These are phyloP conservation scores for Harlomillsia oculata DNA, from an alignment of 1,140 invertebrate species.

Conservation along the genomic window DNA sequence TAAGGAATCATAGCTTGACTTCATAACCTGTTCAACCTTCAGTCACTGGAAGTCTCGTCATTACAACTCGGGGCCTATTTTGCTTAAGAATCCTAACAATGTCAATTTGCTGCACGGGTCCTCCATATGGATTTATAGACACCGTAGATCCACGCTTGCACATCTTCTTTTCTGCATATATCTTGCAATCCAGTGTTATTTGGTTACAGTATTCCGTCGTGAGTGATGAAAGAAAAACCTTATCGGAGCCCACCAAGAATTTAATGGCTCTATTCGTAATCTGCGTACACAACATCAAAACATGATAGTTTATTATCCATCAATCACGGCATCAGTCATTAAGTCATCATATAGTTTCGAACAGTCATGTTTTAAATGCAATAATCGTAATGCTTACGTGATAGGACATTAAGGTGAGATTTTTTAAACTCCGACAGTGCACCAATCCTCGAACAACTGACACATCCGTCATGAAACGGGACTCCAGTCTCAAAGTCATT, in stretches of 20 bases:
- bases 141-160: conserved; percentile 1
- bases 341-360: too few relatives aligned
- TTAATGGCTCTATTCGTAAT: too few relatives aligned
- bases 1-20: too few relatives aligned
- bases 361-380: too few relatives aligned
- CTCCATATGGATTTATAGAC: conserved; percentile 9
- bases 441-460: background rate
- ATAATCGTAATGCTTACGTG: too few relatives aligned
- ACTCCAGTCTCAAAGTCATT: conserved; percentile 3
- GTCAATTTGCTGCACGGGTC: conserved; percentile 1
- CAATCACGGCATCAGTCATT: too few relatives aligned
- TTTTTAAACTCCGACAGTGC: background rate
- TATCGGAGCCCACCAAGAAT: too few relatives aligned
- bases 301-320: too few relatives aligned
- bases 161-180: conserved; percentile 3
- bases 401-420: too few relatives aligned
- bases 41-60: background rate
- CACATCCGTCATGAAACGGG: conserved; percentile 2
- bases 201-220: conserved; percentile 2
- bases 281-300: too few relatives aligned
- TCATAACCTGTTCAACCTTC: too few relatives aligned
- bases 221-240: too few relatives aligned
- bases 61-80: background rate
- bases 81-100: conserved; percentile 4
- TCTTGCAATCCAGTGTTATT: background rate